phyloP scores from a whole-genome alignment of 2,113 vertebrate genomes.

The Cottus gobio region DNA sequence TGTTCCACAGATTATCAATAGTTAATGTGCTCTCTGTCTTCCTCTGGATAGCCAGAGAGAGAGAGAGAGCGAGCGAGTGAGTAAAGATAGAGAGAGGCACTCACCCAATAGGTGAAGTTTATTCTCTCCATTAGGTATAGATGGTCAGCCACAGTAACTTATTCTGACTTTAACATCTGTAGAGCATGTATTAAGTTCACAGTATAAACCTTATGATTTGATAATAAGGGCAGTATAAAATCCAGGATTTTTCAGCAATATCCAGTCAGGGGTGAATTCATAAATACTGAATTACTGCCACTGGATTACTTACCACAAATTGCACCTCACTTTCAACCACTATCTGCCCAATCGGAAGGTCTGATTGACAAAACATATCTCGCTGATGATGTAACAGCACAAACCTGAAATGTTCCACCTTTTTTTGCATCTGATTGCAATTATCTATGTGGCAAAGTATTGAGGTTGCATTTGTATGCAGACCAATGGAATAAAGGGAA shows the following conservation, averaged over 20 bases:
- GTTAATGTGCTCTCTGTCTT: conserved; percentile 71
- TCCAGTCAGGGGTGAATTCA: background rate
- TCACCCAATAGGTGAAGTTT: conserved; percentile 5
- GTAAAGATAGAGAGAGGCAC: conserved; percentile 17
- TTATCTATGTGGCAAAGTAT: background rate
- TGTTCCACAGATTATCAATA: conserved; percentile 75
- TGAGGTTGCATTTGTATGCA: background rate
- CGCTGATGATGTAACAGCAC: background rate
- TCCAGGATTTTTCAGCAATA: background rate
- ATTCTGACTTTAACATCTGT: background rate
- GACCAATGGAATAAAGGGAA: too few relatives aligned
- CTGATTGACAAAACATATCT: background rate
- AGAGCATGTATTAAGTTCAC: background rate
- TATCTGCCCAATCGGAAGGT: background rate
- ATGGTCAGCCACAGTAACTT: conserved; percentile 21
- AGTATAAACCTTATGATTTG: background rate
- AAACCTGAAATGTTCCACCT: background rate
- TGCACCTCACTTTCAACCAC: background rate
- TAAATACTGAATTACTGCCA: background rate
- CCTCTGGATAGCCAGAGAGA: conserved; percentile 43
- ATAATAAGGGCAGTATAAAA: too few relatives aligned
- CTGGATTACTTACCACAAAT: background rate
- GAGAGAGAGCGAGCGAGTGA: background rate
- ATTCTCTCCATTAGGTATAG: conserved; percentile 10
- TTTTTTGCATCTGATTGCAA: background rate